Conservation (phyloP, 2,888 invertebrate genomes). For the Hirtodrosophila trivittata region DNA sequence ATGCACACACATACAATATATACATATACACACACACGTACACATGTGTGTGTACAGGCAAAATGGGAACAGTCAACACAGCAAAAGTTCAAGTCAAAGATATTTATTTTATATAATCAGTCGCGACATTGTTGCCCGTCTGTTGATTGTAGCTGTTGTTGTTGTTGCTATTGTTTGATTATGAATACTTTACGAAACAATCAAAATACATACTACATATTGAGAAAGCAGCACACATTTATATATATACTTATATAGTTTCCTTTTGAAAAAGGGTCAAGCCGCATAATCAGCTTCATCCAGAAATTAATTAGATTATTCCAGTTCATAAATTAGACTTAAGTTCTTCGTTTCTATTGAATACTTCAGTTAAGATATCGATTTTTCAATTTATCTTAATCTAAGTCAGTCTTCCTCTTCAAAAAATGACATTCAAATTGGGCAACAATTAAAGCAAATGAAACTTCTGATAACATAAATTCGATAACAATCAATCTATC, state of each 20-base stretch:
- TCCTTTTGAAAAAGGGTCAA: constrained; percentile 36
- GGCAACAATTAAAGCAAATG: no score
- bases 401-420: no score
- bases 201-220: constrained; percentile 34
- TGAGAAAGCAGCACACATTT: constrained; percentile 13
- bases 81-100: constrained; percentile 69
- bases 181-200: constrained; percentile 60
- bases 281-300: no score
- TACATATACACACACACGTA: background rate
- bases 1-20: constrained; percentile 5
- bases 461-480: no score
- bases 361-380: no score
- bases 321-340: background rate
- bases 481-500: no score
- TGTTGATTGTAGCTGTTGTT: constrained; percentile 46
- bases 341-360: no score
- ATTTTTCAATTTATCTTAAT: no score
- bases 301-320: no score
- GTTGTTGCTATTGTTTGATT: constrained; percentile 55
- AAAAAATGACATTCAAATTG: no score
- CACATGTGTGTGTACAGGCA: constrained; percentile 34
- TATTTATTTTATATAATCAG: constrained; percentile 66
- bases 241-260: background rate
- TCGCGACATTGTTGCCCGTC: constrained; percentile 61
- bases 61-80: constrained; percentile 77